Base-by-base conservation (phyloP, 2,113 vertebrate genomes). In the Apaloderma vittatum region DNA sequence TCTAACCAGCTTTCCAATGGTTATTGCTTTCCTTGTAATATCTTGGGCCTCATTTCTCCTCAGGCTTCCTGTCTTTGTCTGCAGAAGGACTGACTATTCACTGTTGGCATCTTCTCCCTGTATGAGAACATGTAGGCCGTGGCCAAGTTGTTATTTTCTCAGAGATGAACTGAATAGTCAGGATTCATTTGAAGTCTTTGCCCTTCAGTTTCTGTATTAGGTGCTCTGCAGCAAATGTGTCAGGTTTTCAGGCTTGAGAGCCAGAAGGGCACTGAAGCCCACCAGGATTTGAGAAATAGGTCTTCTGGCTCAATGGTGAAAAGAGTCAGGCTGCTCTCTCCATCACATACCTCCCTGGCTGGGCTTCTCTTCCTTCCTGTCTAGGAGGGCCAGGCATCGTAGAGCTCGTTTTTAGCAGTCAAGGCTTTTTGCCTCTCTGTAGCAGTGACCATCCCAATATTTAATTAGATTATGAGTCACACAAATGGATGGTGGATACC, bases 31-130 rank as follows among this genome's bases (percentile, higher is more conserved):
- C 24, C 13, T 55, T 79, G 22, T 85, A 52, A 23, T 93, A 70
- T 88, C 59, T 85, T 79, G 45, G 34, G 46, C 54, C 8, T 76
- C 72, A 79, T 54, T 96, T 95, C n/a, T 83, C 24, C 34, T 79
- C 77, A 85, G 68, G 24, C 57, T 97, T 95, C 85, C 81, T 79
- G 88, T 46, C 45, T 93, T 94, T 96, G 81, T 96, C 68, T 5
- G 8, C 57, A 90, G 63, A 86, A 85, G 66, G 66, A 88, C 48
- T 73, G 3, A 82, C 40, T 87, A 19, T 77, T 85, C 29, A 23
- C 58, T 72, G 52, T 32, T 95, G 92, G 62, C 81, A 46, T 88
- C 81, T 94, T 87, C 17, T 79, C 57, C 15, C 14, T 54, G 6
- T 58, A 24, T 32, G 12, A 82, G 54, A 93, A 46, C 58, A 10